These are phyloP conservation scores for Ochotona princeps DNA, from an alignment of 2,113 vertebrate species.

Conservation along the genomic window DNA sequence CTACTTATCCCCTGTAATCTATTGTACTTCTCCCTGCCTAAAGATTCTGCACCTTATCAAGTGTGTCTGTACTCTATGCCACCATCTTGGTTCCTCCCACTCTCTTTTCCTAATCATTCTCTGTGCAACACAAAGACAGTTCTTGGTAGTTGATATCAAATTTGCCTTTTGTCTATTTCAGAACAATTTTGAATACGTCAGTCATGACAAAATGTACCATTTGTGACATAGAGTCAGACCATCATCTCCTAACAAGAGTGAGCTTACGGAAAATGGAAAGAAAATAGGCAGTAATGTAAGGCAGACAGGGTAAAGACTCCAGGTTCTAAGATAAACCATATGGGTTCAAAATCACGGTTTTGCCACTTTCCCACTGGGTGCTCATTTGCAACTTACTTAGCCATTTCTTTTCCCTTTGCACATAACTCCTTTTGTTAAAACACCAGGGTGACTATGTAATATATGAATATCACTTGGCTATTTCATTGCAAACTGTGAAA, in stretches of 20 bases:
- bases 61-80: neutral
- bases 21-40: too few species aligned
- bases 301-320: neutral
- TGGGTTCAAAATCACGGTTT: neutral
- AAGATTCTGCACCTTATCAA: too few species aligned
- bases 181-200: neutral
- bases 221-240: neutral
- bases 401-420: too few species aligned
- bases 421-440: too few species aligned
- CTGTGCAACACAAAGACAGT: neutral
- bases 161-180: constrained; percentile 3
- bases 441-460: too few species aligned
- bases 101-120: neutral
- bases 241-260: neutral
- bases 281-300: neutral
- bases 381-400: too few species aligned
- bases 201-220: neutral
- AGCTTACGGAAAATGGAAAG: neutral
- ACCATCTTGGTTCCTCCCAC: too few species aligned
- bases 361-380: neutral
- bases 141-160: neutral
- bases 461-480: too few species aligned
- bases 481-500: too few species aligned
- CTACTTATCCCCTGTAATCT: too few species aligned
- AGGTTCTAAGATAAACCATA: neutral